Conservation (phyloP, 2,888 invertebrate species). For the Troglohyphantes excavatus region DNA sequence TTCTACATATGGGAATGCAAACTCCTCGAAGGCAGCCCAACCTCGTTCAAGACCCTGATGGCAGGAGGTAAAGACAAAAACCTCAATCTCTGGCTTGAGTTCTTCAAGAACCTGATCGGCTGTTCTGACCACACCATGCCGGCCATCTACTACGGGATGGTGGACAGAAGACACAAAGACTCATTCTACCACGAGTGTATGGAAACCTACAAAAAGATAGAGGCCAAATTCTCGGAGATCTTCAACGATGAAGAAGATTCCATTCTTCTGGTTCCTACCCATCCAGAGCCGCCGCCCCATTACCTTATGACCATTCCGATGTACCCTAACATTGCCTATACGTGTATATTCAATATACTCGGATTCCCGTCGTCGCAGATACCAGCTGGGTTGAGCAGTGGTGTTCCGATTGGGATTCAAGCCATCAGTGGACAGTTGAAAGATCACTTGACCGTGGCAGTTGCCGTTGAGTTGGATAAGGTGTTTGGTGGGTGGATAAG, state of each 20-base stretch:
- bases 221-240: conserved; percentile 32
- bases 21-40: conserved; percentile 20
- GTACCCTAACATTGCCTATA: conserved; percentile 92
- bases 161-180: conserved; percentile 27
- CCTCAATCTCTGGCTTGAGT: conserved; percentile 33
- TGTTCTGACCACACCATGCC: conserved; percentile 58
- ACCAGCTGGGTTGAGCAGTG: conserved; percentile 88
- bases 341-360: conserved; percentile 92
- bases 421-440: conserved; percentile 85
- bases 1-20: conserved; percentile 69
- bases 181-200: conserved; percentile 14
- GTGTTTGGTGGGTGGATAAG: conserved; percentile 91
- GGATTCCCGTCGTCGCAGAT: conserved; percentile 93
- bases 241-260: conserved; percentile 88
- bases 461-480: conserved; percentile 89
- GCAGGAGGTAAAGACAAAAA: not conserved
- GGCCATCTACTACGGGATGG: conserved; percentile 45
- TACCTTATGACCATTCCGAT: conserved; percentile 92
- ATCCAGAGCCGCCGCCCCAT: conserved; percentile 93
- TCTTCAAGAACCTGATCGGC: conserved; percentile 56
- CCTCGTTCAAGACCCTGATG: not conserved
- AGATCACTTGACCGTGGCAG: conserved; percentile 90
- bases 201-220: conserved; percentile 12
- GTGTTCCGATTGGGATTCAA: conserved; percentile 90
- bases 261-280: conserved; percentile 93